phyloP scores from a whole-genome alignment of 2,113 vertebrate species.

The Geococcyx californianus region DNA sequence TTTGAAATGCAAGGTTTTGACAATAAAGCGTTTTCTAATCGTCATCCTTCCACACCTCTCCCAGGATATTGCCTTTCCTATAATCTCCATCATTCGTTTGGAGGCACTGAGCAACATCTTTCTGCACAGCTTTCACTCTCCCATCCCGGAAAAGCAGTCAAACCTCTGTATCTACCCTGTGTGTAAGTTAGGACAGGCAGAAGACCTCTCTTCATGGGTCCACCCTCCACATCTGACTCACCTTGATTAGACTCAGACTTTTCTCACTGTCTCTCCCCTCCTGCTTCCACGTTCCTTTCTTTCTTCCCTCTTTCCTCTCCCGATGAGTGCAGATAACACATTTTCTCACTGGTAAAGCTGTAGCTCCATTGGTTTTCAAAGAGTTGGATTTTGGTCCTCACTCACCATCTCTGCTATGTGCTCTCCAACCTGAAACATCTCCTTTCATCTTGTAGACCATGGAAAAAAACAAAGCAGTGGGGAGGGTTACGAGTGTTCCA shows the following conservation, averaged over 20 bases:
- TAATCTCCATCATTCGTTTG: not conserved
- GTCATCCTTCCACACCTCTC: not conserved
- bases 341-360: not conserved
- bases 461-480: constrained; percentile 4
- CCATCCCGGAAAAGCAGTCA: not conserved
- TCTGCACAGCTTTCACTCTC: not conserved
- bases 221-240: not conserved
- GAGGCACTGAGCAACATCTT: not conserved
- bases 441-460: not conserved
- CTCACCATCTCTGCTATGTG: fast-evolving
- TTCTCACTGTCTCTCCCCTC: not conserved
- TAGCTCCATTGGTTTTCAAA: not conserved
- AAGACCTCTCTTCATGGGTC: not conserved
- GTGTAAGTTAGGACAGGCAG: not conserved
- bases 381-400: not conserved
- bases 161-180: not conserved
- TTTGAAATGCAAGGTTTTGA: not conserved
- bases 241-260: not conserved
- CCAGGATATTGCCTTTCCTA: not conserved
- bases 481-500: not conserved
- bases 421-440: not conserved
- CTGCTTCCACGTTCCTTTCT: not conserved
- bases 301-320: not conserved
- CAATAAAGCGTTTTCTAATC: not conserved
- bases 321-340: fast-evolving